Percentiles rank a stretch among this genome's conserved stretches.
phyloP scores from a whole-genome alignment of 2,888 invertebrate genomes.

The Anodontia alba region DNA sequence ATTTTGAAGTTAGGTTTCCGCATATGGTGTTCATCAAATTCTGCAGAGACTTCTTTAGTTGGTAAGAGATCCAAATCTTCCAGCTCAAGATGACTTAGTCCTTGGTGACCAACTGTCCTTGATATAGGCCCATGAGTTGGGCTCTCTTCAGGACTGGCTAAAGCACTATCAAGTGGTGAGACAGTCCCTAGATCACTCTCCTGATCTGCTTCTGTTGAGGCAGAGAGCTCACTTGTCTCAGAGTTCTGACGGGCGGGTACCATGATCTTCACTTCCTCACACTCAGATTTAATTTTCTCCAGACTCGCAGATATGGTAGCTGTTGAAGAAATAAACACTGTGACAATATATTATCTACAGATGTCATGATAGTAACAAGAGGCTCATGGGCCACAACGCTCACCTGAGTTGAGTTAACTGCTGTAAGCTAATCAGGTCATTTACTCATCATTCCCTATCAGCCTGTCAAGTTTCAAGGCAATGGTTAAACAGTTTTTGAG shows the following conservation, averaged over 20 bases:
- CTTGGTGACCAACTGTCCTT: background rate
- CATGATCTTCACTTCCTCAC: slow-evolving; percentile 80
- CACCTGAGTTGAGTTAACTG: no score
- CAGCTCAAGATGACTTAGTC: slow-evolving; percentile 44
- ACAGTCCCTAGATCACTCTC: slow-evolving; percentile 59
- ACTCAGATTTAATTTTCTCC: slow-evolving; percentile 79
- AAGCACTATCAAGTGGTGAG: slow-evolving; percentile 54
- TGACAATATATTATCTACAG: background rate
- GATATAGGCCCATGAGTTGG: slow-evolving; percentile 44
- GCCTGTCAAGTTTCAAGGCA: no score
- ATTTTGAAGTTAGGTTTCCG: background rate
- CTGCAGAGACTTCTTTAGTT: slow-evolving; percentile 70
- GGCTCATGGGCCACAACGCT: no score
- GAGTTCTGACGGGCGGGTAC: slow-evolving; percentile 72
- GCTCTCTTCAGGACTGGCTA: slow-evolving; percentile 50
- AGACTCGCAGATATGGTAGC: slow-evolving; percentile 70
- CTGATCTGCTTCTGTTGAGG: slow-evolving; percentile 43
- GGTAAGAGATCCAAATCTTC: slow-evolving; percentile 77
- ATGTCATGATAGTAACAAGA: background rate
- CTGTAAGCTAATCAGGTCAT: no score
- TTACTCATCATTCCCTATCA: no score
- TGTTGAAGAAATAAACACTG: slow-evolving; percentile 34
- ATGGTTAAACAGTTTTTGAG: no score
- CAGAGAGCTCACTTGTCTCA: slow-evolving; percentile 64
- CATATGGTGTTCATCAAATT: background rate